Percentiles rank a stretch among this genome's conserved stretches.
Evolutionary conservation across 2,113 vertebrate species (phyloP).

Genomic region (Callocephalon fimbriatum): DNA sequence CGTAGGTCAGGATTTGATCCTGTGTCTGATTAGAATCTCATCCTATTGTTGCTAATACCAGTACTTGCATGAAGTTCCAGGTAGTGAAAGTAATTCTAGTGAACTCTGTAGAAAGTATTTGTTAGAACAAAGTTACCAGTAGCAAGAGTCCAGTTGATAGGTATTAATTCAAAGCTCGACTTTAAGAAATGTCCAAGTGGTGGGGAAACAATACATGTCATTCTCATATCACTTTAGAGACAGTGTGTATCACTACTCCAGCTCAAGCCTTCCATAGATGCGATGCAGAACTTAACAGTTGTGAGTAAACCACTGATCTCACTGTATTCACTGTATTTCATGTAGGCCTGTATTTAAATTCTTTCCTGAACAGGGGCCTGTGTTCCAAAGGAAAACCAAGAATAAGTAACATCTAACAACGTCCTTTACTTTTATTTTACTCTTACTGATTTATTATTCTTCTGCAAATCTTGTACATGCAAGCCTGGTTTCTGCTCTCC

Average conservation of each 20-base stretch:
- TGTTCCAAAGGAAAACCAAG: background rate
- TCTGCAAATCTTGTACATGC: background rate
- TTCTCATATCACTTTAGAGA: background rate
- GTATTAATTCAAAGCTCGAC: background rate
- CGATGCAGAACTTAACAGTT: background rate
- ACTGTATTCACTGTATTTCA: background rate
- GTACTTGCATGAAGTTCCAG: background rate
- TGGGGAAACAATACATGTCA: background rate
- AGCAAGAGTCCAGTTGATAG: background rate
- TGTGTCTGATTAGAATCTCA: background rate
- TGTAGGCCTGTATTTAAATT: background rate
- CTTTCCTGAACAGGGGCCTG: background rate
- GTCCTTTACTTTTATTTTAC: background rate
- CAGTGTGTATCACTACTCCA: background rate
- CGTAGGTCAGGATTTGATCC: background rate
- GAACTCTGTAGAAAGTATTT: background rate
- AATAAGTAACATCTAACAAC: background rate
- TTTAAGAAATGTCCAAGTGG: background rate
- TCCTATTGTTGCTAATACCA: background rate
- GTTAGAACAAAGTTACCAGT: background rate
- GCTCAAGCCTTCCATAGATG: background rate
- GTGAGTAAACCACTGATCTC: background rate
- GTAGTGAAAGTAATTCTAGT: background rate
- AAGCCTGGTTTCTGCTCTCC: background rate
- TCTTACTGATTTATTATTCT: background rate